Conservation (phyloP, 2,113 vertebrate species). For the Pachypanchax playfairii region DNA sequence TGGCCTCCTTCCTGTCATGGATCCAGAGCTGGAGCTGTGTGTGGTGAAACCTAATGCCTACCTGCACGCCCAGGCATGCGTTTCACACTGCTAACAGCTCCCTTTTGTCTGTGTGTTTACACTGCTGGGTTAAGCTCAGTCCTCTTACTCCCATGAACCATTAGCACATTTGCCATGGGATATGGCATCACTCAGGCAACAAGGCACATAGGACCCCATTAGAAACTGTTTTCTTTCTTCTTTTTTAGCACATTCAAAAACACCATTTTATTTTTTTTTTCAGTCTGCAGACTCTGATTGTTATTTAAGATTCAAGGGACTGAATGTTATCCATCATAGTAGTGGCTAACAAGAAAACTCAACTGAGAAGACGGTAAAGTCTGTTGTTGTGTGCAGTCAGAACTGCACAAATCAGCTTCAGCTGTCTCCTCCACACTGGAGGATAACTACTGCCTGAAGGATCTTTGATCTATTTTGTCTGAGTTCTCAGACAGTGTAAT, state of each 20-base stretch:
- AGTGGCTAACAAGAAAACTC: conserved; percentile 33
- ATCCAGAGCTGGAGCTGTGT: conserved; percentile 56
- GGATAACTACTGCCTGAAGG: conserved; percentile 32
- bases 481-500: conserved; percentile 54
- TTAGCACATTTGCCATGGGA: conserved; percentile 76
- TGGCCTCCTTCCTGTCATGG: conserved; percentile 64
- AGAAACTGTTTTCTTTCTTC: conserved; percentile 66
- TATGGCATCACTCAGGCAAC: conserved; percentile 76
- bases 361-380: conserved; percentile 33
- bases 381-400: conserved; percentile 43
- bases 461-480: conserved; percentile 63
- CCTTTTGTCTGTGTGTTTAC: conserved; percentile 80
- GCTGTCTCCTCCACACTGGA: conserved; percentile 36
- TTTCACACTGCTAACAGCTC: conserved; percentile 73
- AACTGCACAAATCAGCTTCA: conserved; percentile 20
- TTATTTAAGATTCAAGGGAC: conserved; percentile 47
- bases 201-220: conserved; percentile 79
- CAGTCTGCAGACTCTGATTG: conserved; percentile 32
- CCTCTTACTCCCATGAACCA: conserved; percentile 73
- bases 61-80: conserved; percentile 73
- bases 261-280: conserved; percentile 47
- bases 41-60: conserved; percentile 76
- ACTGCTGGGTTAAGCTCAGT: conserved; percentile 63
- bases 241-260: conserved; percentile 64
- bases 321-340: conserved; percentile 30